Evolutionary conservation across 2,113 vertebrate genomes (phyloP).

Genomic region (Leucoraja erinaceus): DNA sequence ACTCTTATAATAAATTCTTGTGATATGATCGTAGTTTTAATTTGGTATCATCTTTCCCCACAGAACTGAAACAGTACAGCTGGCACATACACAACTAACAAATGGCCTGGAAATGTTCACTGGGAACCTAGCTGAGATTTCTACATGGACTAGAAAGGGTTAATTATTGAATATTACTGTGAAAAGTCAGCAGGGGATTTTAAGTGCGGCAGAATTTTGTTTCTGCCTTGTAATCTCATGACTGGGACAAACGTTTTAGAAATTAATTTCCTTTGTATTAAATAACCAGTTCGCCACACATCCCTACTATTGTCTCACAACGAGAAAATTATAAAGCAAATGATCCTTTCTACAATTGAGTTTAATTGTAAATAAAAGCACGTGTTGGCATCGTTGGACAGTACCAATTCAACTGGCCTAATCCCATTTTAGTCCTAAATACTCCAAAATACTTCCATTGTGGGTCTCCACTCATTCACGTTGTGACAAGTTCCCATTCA

Average conservation of each 20-base stretch:
- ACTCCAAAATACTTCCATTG: background rate
- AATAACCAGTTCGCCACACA: background rate
- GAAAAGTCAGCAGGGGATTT: background rate
- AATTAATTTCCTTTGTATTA: background rate
- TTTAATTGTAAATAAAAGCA: background rate
- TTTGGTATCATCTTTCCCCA: conserved; percentile 14
- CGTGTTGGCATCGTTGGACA: background rate
- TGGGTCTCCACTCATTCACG: background rate
- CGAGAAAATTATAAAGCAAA: background rate
- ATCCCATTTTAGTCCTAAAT: background rate
- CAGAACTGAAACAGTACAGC: no score
- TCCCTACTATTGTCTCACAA: background rate
- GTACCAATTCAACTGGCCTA: background rate
- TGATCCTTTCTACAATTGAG: background rate
- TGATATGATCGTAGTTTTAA: background rate
- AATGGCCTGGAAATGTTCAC: background rate
- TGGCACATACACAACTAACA: background rate
- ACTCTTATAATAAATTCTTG: conserved; percentile 15
- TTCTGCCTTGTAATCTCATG: background rate
- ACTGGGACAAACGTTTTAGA: background rate
- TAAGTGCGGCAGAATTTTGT: background rate
- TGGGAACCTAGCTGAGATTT: background rate
- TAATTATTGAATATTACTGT: background rate
- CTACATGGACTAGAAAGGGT: background rate
- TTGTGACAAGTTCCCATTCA: background rate